Evolutionary conservation across 2,113 vertebrate species (phyloP).

Genomic region (Cyphomyrus plagiostoma): DNA sequence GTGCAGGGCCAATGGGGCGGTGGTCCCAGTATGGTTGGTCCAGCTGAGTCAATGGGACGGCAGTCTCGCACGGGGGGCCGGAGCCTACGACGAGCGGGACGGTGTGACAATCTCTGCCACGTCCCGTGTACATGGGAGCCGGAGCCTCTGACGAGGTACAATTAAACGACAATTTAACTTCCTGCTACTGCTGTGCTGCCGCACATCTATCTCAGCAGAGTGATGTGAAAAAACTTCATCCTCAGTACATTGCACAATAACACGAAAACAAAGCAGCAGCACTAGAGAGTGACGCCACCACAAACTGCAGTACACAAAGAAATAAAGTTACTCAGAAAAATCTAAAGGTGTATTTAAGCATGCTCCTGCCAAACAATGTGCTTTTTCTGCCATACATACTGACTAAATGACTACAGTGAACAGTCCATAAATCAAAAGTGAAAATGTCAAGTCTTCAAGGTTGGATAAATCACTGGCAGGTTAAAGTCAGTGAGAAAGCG

Average conservation of each 20-base stretch:
- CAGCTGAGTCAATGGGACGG: neutral
- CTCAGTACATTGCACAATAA: neutral
- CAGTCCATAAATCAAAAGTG: conserved; percentile 1
- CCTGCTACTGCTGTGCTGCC: neutral
- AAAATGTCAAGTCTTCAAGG: conserved; percentile 6
- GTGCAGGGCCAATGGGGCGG: neutral
- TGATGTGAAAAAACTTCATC: neutral
- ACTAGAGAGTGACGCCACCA: neutral
- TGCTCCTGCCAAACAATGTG: neutral
- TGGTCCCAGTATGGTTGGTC: neutral
- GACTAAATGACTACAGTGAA: neutral
- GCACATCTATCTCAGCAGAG: neutral
- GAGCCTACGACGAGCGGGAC: conserved; percentile 46
- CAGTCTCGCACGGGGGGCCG: no score
- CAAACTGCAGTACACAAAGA: neutral
- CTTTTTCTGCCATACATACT: neutral
- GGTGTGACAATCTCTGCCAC: conserved; percentile 63
- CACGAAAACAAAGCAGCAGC: neutral
- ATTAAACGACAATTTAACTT: neutral
- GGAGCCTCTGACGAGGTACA: conserved; percentile 50
- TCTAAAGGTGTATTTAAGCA: neutral
- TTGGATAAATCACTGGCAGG: neutral
- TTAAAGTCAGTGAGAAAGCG: neutral
- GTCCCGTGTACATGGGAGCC: conserved; percentile 62
- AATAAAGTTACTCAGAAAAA: neutral